Conservation (phyloP, 2,797 vertebrate species). For the Poeciliopsis gracilis region DNA sequence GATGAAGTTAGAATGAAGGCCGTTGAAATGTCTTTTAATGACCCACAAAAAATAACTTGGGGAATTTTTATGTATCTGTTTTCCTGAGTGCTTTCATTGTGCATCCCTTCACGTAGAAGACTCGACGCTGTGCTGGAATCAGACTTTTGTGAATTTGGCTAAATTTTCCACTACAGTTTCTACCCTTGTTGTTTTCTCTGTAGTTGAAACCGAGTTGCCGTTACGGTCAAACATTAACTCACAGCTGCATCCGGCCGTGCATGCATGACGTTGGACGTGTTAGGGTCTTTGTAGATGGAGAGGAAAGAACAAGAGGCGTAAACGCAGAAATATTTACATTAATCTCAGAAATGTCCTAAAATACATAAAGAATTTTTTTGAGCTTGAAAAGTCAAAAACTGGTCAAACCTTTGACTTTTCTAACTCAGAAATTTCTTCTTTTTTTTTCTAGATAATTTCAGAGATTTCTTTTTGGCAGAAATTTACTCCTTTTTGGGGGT, state of each 20-base stretch:
- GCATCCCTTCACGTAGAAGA: not conserved
- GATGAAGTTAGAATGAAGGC: not conserved
- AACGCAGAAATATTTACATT: no score
- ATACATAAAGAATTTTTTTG: no score
- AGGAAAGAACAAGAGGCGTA: no score
- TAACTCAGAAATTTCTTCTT: no score
- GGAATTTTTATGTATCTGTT: not conserved
- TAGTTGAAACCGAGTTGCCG: not conserved
- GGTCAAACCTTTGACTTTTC: no score
- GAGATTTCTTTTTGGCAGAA: no score
- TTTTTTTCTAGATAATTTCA: no score
- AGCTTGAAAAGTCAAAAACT: no score
- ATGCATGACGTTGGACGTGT: no score
- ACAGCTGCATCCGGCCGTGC: not conserved
- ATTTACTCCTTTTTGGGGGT: no score
- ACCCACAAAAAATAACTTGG: not conserved
- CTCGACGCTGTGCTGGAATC: not conserved
- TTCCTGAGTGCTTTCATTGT: not conserved
- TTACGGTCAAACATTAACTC: constrained; percentile 28
- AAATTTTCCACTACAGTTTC: not conserved
- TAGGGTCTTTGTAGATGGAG: no score
- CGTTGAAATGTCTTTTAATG: not conserved
- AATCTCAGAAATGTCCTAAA: no score
- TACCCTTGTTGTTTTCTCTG: not conserved
- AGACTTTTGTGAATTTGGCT: not conserved